Base-by-base conservation (phyloP, 2,888 invertebrate genomes). In the Caenorhabditis afra region DNA sequence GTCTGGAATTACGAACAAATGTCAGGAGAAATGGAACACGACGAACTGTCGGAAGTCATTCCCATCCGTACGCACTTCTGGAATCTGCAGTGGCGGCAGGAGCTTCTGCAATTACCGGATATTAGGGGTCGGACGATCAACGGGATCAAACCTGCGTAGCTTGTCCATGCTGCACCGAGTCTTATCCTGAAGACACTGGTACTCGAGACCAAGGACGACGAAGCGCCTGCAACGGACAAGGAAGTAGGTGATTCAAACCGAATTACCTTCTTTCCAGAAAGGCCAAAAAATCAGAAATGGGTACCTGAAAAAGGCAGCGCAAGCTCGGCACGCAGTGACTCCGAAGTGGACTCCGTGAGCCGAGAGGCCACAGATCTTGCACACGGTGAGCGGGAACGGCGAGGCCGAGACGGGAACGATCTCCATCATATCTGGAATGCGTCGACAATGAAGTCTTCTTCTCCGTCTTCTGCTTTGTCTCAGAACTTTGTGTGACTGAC, bases 271-370 rank as follows among this genome's bases (percentile, higher is more conserved):
- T 14, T 4, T 11, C 18, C 14, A 3, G 3, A n/a, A 52, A 20
- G 44, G 18, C 12, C 52, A 22, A 52, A 16, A 35, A 29, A 53
- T 49, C 20, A 52, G 16, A 39, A 14, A 16, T 16, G 23, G 35
- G 10, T 64, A 81, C 81, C 81, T 70, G 73, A 82, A 82, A 57
- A 82, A 82, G 1, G 82, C 82, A 8, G 82, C 82, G 45, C 82
- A 82, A 3, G 82, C 82, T 39, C 82, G 49, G 49, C 82, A 82
- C 10, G 79, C 59, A 14, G 68, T 58, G 14, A 82, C 79, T 44
- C 82, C 82, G 35, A 82, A 82, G 55, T 82, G 82, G 44, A 82
- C 65, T 44, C 82, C 82, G 52, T 82, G 82, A 22, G 73, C 79
- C 11, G 59, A 39, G n/a, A 68, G 68, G 50, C 62, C 79, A 45